Evolutionary conservation across 1,140 invertebrate genomes (phyloP).

Genomic region (Brevipalpus yothersi): DNA sequence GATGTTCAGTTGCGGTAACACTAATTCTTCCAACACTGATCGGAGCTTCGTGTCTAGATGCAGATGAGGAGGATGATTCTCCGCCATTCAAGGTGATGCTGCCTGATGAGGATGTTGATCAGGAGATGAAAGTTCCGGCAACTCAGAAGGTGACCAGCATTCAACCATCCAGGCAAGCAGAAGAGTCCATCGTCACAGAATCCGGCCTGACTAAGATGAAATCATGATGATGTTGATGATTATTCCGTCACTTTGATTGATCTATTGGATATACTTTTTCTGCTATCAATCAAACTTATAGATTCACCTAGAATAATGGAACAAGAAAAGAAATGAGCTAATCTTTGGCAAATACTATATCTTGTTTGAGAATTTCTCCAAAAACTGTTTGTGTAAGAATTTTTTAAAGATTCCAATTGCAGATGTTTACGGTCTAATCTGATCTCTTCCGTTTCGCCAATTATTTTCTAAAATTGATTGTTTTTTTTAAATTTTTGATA

Average conservation of each 20-base stretch:
- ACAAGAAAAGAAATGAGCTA: too few relatives aligned
- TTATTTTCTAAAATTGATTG: too few relatives aligned
- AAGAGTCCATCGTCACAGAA: slow-evolving; percentile 9
- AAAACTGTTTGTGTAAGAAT: too few relatives aligned
- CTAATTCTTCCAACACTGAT: slow-evolving; percentile 26
- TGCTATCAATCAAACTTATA: too few relatives aligned
- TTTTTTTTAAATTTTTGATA: too few relatives aligned
- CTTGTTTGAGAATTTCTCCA: too few relatives aligned
- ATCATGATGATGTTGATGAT: neutral
- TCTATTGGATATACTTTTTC: neutral
- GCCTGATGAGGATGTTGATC: slow-evolving; percentile 1
- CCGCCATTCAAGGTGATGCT: slow-evolving; percentile 7
- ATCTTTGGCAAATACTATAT: too few relatives aligned
- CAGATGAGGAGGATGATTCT: slow-evolving; percentile 13
- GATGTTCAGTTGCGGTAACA: slow-evolving; percentile 22
- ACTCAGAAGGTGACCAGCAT: slow-evolving; percentile 11
- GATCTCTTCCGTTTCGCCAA: too few relatives aligned
- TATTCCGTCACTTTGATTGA: neutral
- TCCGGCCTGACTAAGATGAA: slow-evolving; percentile 5
- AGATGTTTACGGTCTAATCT: too few relatives aligned
- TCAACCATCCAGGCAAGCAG: slow-evolving; percentile 10
- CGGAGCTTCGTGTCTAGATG: slow-evolving; percentile 20
- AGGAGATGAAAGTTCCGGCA: slow-evolving; percentile 10
- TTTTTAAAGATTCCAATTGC: too few relatives aligned
- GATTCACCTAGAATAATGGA: too few relatives aligned